A percentile compares a stretch with the other conserved stretches of the same genome.
Evolutionary conservation across 2,888 invertebrate genomes (phyloP).

Genomic region (Clepsis dumicolana): DNA sequence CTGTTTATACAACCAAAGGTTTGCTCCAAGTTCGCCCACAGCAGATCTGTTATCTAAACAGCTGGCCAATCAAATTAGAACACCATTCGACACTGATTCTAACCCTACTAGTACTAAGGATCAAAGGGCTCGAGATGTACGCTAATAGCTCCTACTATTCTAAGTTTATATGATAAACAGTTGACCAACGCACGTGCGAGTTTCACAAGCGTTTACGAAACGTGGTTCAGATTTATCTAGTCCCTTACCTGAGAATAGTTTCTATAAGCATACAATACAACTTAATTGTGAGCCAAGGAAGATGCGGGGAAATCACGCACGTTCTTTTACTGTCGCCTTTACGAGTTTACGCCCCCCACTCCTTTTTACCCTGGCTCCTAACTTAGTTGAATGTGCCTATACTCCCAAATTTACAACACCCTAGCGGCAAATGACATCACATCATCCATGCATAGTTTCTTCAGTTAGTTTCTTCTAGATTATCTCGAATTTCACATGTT

Average conservation of each 20-base stretch:
- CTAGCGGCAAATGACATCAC: no score
- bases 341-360: no score
- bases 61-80: background rate
- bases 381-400: no score
- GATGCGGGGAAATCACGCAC: background rate
- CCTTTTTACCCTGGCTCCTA: no score
- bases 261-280: background rate
- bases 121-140: background rate
- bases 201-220: conserved; percentile 23
- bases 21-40: conserved; percentile 12
- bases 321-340: no score
- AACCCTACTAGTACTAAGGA: background rate
- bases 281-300: background rate
- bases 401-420: no score
- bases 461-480: no score
- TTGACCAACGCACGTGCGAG: conserved; percentile 26
- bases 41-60: conserved; percentile 18
- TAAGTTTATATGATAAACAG: background rate
- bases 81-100: background rate
- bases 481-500: no score
- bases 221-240: conserved; percentile 34
- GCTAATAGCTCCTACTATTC: background rate
- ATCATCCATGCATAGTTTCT: no score
- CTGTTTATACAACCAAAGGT: conserved; percentile 14
- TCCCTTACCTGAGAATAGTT: background rate